phyloP scores from a whole-genome alignment of 1,140 invertebrate genomes.

The Cryptotermes secundus region DNA sequence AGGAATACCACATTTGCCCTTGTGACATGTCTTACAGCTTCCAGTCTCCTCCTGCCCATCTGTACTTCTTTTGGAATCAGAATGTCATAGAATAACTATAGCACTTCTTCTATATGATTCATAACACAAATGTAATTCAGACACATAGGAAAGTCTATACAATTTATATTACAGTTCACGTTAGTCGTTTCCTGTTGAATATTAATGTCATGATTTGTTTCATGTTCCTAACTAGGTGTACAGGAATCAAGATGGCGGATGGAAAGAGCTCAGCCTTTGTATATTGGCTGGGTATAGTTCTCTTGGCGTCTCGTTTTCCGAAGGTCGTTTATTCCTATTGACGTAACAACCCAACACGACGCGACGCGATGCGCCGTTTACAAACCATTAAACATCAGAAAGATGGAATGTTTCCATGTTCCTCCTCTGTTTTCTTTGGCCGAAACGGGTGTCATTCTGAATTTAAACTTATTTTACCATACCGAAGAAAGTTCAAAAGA shows the following conservation, averaged over 20 bases:
- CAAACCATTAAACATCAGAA: constrained; percentile 33
- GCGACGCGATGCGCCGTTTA: constrained; percentile 26
- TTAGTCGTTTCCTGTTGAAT: neutral
- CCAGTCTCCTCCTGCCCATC: no score
- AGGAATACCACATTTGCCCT: neutral
- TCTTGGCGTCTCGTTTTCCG: neutral
- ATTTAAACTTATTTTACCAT: neutral
- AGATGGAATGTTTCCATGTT: constrained; percentile 29
- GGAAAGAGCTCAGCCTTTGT: neutral
- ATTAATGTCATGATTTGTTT: neutral
- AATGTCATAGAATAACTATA: neutral
- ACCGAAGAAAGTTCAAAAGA: neutral
- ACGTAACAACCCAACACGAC: neutral
- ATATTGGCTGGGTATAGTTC: neutral
- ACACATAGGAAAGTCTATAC: neutral
- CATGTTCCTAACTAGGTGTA: neutral
- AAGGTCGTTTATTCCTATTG: neutral
- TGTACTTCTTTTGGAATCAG: neutral
- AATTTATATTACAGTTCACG: neutral
- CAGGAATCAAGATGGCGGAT: neutral
- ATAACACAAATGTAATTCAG: neutral
- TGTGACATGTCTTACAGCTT: neutral
- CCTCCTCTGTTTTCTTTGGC: neutral
- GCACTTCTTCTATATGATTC: neutral
- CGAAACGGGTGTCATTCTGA: neutral